A percentile compares a stretch with the other conserved stretches of the same genome.
Evolutionary conservation across 2,797 vertebrate genomes (phyloP).

Genomic region (Anguilla obscura): DNA sequence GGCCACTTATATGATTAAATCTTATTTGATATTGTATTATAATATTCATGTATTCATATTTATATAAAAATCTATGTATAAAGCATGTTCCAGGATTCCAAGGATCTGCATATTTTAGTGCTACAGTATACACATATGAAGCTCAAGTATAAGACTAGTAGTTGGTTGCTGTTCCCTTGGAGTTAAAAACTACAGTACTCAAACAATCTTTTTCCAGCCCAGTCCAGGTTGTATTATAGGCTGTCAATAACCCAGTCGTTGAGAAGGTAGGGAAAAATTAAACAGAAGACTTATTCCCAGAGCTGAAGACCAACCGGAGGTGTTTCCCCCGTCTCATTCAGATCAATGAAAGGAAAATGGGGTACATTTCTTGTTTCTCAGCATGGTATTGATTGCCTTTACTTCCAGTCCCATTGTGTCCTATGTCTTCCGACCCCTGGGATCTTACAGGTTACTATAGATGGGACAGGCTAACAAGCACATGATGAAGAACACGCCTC

Average conservation of each 20-base stretch:
- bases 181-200: conserved; percentile 66
- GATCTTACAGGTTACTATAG: conserved; percentile 80
- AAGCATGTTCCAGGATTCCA: background rate
- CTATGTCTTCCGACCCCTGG: conserved; percentile 79
- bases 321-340: conserved; percentile 80
- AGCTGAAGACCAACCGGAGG: conserved; percentile 79
- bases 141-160: background rate
- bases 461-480: conserved; percentile 81
- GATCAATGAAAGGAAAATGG: conserved; percentile 88
- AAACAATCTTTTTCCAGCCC: conserved; percentile 69
- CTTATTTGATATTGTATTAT: background rate
- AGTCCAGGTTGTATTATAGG: conserved; percentile 70
- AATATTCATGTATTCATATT: too few relatives aligned
- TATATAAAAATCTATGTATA: background rate
- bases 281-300: conserved; percentile 75
- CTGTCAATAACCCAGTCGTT: conserved; percentile 69
- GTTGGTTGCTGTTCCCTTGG: conserved; percentile 28
- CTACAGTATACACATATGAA: background rate
- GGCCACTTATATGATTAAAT: background rate
- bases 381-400: conserved; percentile 79
- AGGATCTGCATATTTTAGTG: background rate
- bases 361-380: conserved; percentile 80
- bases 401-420: conserved; percentile 67
- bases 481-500: conserved; percentile 71
- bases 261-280: conserved; percentile 30